A percentile compares a stretch with the other conserved stretches of the same genome.
These are phyloP conservation scores for Aleiodes leptofemur DNA, from an alignment of 2,888 invertebrate genomes.

Conservation along the genomic window DNA sequence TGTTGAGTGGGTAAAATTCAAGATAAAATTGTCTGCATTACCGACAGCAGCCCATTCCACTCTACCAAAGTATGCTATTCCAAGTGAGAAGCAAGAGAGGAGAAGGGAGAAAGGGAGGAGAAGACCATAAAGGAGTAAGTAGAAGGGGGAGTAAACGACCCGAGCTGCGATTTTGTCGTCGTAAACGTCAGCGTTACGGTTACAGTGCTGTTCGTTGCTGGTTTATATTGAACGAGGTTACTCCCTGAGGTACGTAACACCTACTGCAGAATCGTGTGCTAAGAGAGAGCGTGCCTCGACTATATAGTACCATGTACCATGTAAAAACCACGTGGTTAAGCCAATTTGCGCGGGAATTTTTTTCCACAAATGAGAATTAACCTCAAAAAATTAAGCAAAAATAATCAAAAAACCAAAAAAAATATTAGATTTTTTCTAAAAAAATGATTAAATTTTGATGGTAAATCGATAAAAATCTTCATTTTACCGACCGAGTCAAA, in stretches of 20 bases:
- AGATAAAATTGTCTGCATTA: slow-evolving; percentile 65
- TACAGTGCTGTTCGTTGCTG: slow-evolving; percentile 74
- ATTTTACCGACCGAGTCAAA: neutral
- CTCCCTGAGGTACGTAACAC: slow-evolving; percentile 75
- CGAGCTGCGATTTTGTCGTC: slow-evolving; percentile 75
- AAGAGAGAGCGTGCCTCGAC: slow-evolving; percentile 41
- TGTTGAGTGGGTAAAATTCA: slow-evolving; percentile 35
- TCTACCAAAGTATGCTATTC: slow-evolving; percentile 51
- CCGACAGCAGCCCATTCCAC: slow-evolving; percentile 65
- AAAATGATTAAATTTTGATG: neutral
- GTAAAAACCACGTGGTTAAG: slow-evolving; percentile 68
- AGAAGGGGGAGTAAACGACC: slow-evolving; percentile 72
- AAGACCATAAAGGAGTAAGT: slow-evolving; percentile 39
- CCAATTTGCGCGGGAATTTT: slow-evolving; percentile 67
- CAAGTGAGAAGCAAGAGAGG: slow-evolving; percentile 51
- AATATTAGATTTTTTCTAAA: neutral
- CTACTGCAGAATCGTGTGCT: slow-evolving; percentile 64
- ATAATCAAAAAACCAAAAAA: neutral
- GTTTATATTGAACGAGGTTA: slow-evolving; percentile 75
- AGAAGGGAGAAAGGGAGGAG: neutral
- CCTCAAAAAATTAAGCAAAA: neutral
- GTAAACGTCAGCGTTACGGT: slow-evolving; percentile 76
- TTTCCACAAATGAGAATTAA: neutral
- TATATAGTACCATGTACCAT: slow-evolving; percentile 35
- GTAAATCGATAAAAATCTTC: too few relatives aligned